Evolutionary conservation across 2,797 vertebrate species (phyloP).

Genomic region (Enteromius argenteus): DNA sequence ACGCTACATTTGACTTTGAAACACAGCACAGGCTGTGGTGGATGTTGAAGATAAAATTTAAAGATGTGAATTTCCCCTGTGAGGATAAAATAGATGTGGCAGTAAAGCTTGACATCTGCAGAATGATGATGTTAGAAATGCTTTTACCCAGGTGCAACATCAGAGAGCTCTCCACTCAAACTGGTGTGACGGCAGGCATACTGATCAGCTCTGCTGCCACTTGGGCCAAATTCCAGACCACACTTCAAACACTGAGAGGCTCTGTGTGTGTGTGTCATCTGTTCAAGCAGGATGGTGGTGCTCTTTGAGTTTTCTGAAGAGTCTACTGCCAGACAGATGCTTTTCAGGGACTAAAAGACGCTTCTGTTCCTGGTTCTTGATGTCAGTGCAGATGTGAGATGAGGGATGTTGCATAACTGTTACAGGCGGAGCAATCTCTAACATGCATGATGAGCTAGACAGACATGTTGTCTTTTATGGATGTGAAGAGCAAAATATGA

Average conservation of each 20-base stretch:
- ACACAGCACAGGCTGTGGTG: not conserved
- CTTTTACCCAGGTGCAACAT: conserved; percentile 42
- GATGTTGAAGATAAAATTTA: not conserved
- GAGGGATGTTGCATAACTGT: conserved; percentile 21
- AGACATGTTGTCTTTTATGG: conserved; percentile 45
- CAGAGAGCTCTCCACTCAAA: conserved; percentile 31
- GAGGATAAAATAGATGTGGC: not conserved
- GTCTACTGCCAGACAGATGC: conserved; percentile 47
- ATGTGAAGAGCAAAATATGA: conserved; percentile 30
- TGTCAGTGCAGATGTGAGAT: conserved; percentile 17
- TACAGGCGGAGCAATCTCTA: not conserved
- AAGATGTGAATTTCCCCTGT: not conserved
- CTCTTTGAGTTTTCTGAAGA: conserved; percentile 43
- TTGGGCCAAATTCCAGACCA: conserved; percentile 56
- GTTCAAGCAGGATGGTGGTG: conserved; percentile 42
- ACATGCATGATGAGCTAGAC: conserved; percentile 16
- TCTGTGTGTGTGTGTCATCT: conserved; percentile 46
- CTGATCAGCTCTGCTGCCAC: conserved; percentile 55
- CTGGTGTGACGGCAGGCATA: conserved; percentile 41
- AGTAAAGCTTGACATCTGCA: conserved; percentile 24
- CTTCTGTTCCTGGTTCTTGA: conserved; percentile 23
- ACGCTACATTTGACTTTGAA: not conserved
- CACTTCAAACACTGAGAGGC: conserved; percentile 55
- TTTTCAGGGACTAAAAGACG: conserved; percentile 36
- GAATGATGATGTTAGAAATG: conserved; percentile 20